Evolutionary conservation across 1,140 invertebrate species (phyloP).

Genomic region (Physella acuta): DNA sequence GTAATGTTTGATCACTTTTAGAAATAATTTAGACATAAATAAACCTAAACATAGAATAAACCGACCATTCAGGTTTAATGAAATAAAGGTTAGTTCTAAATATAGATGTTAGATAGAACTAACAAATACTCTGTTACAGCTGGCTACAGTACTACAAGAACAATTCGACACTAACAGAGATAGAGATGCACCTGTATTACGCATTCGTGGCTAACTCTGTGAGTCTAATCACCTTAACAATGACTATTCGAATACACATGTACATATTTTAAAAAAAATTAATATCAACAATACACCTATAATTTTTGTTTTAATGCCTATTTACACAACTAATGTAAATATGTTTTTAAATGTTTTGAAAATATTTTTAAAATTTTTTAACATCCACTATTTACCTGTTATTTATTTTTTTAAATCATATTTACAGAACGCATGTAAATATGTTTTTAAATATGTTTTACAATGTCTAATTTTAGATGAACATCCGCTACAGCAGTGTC

Average conservation of each 20-base stretch:
- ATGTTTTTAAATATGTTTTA: no score
- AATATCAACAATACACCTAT: neutral
- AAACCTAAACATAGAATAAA: no score
- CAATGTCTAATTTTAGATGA: conserved; percentile 22
- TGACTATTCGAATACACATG: no score
- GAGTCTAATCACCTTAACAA: no score
- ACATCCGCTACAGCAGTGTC: conserved; percentile 28
- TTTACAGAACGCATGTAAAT: no score
- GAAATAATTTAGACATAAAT: no score
- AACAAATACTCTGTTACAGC: no score
- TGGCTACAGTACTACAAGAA: conserved; percentile 25
- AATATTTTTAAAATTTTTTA: neutral
- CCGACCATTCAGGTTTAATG: no score
- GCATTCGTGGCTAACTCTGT: conserved; percentile 31
- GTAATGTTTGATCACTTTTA: no score
- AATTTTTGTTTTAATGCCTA: neutral
- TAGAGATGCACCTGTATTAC: conserved; percentile 32
- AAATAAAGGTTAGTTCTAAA: no score
- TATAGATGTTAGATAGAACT: no score
- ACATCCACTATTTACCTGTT: neutral
- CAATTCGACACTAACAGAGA: conserved; percentile 26
- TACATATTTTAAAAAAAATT: neutral
- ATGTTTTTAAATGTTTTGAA: neutral
- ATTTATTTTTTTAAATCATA: neutral
- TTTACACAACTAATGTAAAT: neutral